Evolutionary conservation across 2,888 invertebrate genomes (phyloP).

Genomic region (Perizoma affinitatum): DNA sequence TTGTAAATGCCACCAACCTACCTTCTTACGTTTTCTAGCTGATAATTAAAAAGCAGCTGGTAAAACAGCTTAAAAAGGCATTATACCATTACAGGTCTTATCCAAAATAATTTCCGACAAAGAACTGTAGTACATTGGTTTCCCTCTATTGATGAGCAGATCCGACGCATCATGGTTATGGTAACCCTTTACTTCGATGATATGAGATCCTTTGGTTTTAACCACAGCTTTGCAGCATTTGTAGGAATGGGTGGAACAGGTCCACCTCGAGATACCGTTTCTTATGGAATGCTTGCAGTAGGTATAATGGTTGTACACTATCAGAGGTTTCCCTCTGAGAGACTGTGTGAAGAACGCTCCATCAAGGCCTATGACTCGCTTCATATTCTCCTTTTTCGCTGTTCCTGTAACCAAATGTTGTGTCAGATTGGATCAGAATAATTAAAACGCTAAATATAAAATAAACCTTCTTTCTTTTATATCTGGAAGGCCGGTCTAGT

Average conservation of each 20-base stretch:
- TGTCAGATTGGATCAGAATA: slow-evolving; percentile 4
- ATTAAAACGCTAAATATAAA: neutral
- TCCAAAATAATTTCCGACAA: slow-evolving; percentile 35
- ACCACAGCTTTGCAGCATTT: slow-evolving; percentile 76
- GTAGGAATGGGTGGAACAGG: slow-evolving; percentile 75
- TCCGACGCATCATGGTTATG: slow-evolving; percentile 75
- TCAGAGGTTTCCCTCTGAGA: slow-evolving; percentile 66
- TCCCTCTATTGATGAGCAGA: slow-evolving; percentile 60
- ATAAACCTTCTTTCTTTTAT: too few relatives aligned
- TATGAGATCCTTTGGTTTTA: slow-evolving; percentile 64
- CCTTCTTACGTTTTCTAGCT: too few relatives aligned
- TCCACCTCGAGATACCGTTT: slow-evolving; percentile 69
- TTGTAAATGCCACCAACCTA: too few relatives aligned
- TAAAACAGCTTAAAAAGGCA: slow-evolving; percentile 13
- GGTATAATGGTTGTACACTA: slow-evolving; percentile 69
- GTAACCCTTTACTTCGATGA: slow-evolving; percentile 66
- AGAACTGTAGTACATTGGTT: slow-evolving; percentile 36
- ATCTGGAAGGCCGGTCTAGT: too few relatives aligned
- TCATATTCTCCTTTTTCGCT: slow-evolving; percentile 27
- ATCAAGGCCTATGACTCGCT: slow-evolving; percentile 23
- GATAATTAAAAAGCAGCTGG: neutral
- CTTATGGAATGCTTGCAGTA: slow-evolving; percentile 70
- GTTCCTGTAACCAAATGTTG: slow-evolving; percentile 16
- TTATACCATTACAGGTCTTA: slow-evolving; percentile 23
- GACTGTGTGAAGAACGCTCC: slow-evolving; percentile 71